Conservation (phyloP, 1,140 invertebrate species). For the Heliothis subflexa region DNA sequence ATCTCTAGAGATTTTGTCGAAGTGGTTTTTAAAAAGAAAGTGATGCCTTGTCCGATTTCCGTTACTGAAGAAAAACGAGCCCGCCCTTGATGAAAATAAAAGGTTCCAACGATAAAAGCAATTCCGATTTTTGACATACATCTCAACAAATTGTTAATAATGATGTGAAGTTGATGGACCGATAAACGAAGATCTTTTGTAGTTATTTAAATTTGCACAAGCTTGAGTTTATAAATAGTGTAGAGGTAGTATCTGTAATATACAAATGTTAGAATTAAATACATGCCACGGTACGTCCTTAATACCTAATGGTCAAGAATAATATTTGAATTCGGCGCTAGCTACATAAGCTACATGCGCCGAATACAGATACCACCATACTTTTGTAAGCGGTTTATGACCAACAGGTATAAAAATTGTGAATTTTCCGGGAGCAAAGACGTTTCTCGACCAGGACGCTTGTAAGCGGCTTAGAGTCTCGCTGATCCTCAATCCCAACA, state of each 20-base stretch:
- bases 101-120: slow-evolving; percentile 20
- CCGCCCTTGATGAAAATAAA: slow-evolving; percentile 9
- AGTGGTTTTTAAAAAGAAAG: slow-evolving; percentile 30
- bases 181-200: not conserved
- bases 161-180: slow-evolving; percentile 4
- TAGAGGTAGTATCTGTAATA: too few relatives aligned
- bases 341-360: not conserved
- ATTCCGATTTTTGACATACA: slow-evolving; percentile 22
- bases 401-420: slow-evolving; percentile 36
- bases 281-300: too few relatives aligned
- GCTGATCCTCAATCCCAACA: slow-evolving; percentile 20
- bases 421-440: slow-evolving; percentile 23
- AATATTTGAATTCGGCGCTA: not conserved
- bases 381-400: slow-evolving; percentile 21
- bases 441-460: not conserved
- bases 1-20: slow-evolving; percentile 8
- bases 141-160: slow-evolving; percentile 26
- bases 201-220: not conserved
- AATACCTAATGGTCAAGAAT: not conserved
- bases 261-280: too few relatives aligned
- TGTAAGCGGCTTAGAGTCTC: slow-evolving; percentile 40
- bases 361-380: not conserved
- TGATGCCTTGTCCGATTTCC: slow-evolving; percentile 31
- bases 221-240: too few relatives aligned
- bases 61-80: slow-evolving; percentile 7